These are phyloP conservation scores for Oncorhynchus keta DNA, from an alignment of 2,113 vertebrate genomes.

Conservation along the genomic window DNA sequence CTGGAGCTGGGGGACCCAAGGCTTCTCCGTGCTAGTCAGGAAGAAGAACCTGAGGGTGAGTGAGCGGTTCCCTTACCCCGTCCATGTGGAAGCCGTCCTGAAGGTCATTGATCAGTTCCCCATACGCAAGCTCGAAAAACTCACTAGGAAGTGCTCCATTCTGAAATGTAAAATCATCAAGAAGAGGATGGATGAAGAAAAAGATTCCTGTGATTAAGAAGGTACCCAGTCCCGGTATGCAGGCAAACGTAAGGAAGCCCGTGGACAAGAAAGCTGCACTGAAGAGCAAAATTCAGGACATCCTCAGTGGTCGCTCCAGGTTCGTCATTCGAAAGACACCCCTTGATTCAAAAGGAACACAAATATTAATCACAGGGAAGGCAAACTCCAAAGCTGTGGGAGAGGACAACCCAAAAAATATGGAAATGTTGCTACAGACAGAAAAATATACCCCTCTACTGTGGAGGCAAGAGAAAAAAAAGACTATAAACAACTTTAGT, in stretches of 20 bases:
- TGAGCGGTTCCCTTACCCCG: too few species aligned
- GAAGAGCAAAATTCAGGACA: slow-evolving; percentile 71
- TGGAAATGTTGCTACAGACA: slow-evolving; percentile 20
- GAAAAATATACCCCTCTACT: slow-evolving; percentile 36
- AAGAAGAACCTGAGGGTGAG: too few species aligned
- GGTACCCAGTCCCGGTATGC: slow-evolving; percentile 47
- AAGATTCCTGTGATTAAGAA: slow-evolving; percentile 45
- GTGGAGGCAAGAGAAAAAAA: slow-evolving; percentile 24
- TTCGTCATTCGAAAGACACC: slow-evolving; percentile 71
- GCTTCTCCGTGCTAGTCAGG: too few species aligned
- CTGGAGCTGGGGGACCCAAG: too few species aligned
- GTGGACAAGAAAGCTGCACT: slow-evolving; percentile 66
- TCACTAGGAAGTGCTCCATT: slow-evolving; percentile 66
- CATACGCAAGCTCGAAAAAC: too few species aligned
- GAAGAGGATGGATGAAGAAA: slow-evolving; percentile 62
- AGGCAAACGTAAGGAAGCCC: slow-evolving; percentile 45
- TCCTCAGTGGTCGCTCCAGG: slow-evolving; percentile 69
- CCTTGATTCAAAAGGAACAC: too few species aligned
- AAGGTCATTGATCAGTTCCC: too few species aligned
- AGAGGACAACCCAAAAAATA: neutral
- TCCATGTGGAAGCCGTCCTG: too few species aligned
- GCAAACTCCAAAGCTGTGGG: neutral
- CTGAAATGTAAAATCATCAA: slow-evolving; percentile 68
- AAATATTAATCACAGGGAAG: neutral
- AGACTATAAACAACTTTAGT: neutral